Base-by-base conservation (phyloP, 2,888 invertebrate genomes). In the Perizoma affinitatum region DNA sequence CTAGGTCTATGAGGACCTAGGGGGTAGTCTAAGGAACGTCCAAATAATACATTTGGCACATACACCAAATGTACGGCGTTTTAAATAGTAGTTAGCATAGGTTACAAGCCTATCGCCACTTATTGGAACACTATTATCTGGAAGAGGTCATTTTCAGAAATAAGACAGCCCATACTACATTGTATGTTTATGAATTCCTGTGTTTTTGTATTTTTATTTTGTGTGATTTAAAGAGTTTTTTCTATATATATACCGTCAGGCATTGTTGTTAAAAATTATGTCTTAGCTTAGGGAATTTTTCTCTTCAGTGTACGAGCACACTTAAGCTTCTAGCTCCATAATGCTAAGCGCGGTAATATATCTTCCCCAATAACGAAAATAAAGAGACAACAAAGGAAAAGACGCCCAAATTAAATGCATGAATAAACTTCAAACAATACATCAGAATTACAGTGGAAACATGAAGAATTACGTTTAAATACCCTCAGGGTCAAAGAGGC, bases 401-500 rank as follows among this genome's bases (percentile, higher is more conserved):
- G 58, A 9, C 40, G 48, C 38, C 51, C 54, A 66, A 67, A 71
- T 73, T 71, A 68, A 65, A 66, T 66, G 65, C 61, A 61, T 49
- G 55, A 69, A 67, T 65, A 59, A 66, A 66, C 65, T 65, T 66
- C 72, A 70, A 67, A 75, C 72, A 71, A 71, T 69, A 75, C 66
- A 68, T 68, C 67, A 66, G 63, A 67, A 66, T 67, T 68, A 67
- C 61, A 54, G 67, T 63, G 61, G 59, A 60, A 67, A 68, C 67
- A 73, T 73, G 64, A 71, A 79, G 69, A 74, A 79, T 78, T 74
- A 73, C 74, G 67, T 72, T 73, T 71, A 69, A 74, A 75, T 68
- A 68, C 70, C 67, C 70, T 52, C 58, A 66, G 70, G 69, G 69
- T 71, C 64, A 66, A 68, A 70, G 65, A 62, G 68, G 70, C 69